Evolutionary conservation across 2,113 vertebrate genomes (phyloP).

Genomic region (Scophthalmus maximus): DNA sequence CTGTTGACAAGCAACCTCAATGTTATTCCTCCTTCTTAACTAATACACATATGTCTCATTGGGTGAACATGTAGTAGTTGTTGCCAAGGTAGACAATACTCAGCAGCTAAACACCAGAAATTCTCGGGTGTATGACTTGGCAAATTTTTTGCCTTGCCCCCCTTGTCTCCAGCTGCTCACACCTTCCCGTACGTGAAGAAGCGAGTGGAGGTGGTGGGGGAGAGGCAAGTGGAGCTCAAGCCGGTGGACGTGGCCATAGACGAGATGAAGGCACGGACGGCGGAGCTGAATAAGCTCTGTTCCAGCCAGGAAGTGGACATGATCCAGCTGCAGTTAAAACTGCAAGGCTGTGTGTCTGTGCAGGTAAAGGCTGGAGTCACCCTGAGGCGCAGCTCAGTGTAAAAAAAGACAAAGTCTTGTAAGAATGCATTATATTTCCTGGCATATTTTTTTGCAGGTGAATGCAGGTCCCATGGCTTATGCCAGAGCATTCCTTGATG

Average conservation of each 20-base stretch:
- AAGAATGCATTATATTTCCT: too few species aligned
- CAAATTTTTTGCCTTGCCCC: fast-evolving
- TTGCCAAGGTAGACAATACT: too few species aligned
- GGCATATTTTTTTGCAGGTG: slow-evolving; percentile 81
- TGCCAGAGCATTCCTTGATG: slow-evolving; percentile 94
- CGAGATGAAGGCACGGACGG: slow-evolving; percentile 92
- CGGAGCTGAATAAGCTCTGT: slow-evolving; percentile 91
- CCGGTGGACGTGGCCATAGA: slow-evolving; percentile 96
- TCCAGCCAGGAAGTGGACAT: slow-evolving; percentile 91
- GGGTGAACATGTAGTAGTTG: too few species aligned
- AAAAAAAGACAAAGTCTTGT: too few species aligned
- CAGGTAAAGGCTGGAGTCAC: slow-evolving; percentile 82
- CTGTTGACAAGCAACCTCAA: too few species aligned
- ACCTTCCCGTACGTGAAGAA: slow-evolving; percentile 97
- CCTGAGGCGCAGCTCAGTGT: too few species aligned
- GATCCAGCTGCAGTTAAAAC: slow-evolving; percentile 97
- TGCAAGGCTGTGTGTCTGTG: slow-evolving; percentile 96
- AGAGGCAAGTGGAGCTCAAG: slow-evolving; percentile 93
- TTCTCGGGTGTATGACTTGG: too few species aligned
- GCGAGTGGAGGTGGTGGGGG: slow-evolving; percentile 90
- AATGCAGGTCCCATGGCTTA: slow-evolving; percentile 98
- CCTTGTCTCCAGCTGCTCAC: slow-evolving; percentile 83
- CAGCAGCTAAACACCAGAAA: too few species aligned
- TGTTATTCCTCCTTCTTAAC: too few species aligned
- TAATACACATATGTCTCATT: too few species aligned